phyloP scores from a whole-genome alignment of 2,888 invertebrate species.

The Ormyrus labotus region DNA sequence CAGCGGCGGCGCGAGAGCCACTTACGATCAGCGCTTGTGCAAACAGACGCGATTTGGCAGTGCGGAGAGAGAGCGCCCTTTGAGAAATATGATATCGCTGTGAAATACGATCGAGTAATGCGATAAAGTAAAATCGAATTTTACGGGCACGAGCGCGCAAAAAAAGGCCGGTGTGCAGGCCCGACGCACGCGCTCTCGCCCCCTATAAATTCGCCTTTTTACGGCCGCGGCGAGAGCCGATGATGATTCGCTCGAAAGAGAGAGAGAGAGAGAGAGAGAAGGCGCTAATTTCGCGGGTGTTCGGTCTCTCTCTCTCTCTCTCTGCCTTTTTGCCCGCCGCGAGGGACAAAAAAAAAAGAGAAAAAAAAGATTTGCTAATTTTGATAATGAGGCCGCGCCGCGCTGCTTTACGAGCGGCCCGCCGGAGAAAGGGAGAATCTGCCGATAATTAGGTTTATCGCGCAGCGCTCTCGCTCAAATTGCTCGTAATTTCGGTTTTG shows the following conservation, averaged over 20 bases:
- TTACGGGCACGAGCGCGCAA: slow-evolving; percentile 33
- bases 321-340: no score
- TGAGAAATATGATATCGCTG: slow-evolving; percentile 54
- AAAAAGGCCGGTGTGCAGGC: slow-evolving; percentile 12
- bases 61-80: slow-evolving; percentile 13
- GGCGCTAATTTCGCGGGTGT: no score
- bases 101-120: slow-evolving; percentile 56
- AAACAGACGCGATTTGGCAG: slow-evolving; percentile 20
- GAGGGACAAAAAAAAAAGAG: no score
- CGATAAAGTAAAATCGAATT: slow-evolving; percentile 56
- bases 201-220: slow-evolving; percentile 47
- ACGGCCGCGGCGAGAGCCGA: slow-evolving; percentile 10
- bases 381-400: slow-evolving; percentile 39
- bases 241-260: slow-evolving; percentile 26
- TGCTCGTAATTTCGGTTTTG: slow-evolving; percentile 37
- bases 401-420: slow-evolving; percentile 7
- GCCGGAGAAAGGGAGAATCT: slow-evolving; percentile 4
- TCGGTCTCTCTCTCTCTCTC: no score
- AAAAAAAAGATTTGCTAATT: slow-evolving; percentile 35
- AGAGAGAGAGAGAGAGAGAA: slow-evolving; percentile 1
- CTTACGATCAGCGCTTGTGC: slow-evolving; percentile 18
- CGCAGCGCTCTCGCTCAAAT: background rate
- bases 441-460: slow-evolving; percentile 41
- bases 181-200: background rate
- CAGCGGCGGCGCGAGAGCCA: no score